A percentile compares a stretch with the other conserved stretches of the same genome.
phyloP scores from a whole-genome alignment of 2,797 vertebrate genomes.

The Gymnoscopelus braueri region DNA sequence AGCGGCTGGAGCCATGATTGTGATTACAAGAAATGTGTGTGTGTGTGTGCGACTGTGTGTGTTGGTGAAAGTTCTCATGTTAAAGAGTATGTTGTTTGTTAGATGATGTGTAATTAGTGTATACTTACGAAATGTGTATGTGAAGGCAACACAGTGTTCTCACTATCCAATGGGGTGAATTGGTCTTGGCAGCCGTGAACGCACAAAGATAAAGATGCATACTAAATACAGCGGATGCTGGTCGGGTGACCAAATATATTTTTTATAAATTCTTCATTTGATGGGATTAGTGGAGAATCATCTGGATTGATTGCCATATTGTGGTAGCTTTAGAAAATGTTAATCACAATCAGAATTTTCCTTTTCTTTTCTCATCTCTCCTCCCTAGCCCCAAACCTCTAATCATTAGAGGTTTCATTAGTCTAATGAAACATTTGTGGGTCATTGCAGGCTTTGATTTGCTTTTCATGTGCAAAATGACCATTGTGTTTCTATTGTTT shows the following conservation, averaged over 20 bases:
- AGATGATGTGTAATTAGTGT: slow-evolving; percentile 43
- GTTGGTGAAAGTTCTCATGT: slow-evolving; percentile 27
- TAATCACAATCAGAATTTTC: slow-evolving; percentile 38
- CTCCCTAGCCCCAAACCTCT: slow-evolving; percentile 32
- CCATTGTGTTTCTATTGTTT: slow-evolving; percentile 23
- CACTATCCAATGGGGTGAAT: slow-evolving; percentile 60
- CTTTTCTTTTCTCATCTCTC: background rate
- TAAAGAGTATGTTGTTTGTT: slow-evolving; percentile 14
- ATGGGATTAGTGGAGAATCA: slow-evolving; percentile 27
- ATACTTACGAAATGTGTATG: slow-evolving; percentile 45
- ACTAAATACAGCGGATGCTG: slow-evolving; percentile 49
- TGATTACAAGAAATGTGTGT: slow-evolving; percentile 14
- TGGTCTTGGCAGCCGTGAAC: slow-evolving; percentile 54
- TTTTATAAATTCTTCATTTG: slow-evolving; percentile 64
- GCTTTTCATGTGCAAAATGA: slow-evolving; percentile 28
- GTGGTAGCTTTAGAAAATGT: slow-evolving; percentile 40
- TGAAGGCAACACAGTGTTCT: slow-evolving; percentile 54
- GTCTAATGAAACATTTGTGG: slow-evolving; percentile 9
- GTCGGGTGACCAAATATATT: slow-evolving; percentile 75
- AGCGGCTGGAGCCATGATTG: slow-evolving; percentile 47
- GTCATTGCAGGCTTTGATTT: slow-evolving; percentile 33
- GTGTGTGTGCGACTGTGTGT: slow-evolving; percentile 36
- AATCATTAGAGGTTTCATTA: too few relatives aligned
- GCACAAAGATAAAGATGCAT: slow-evolving; percentile 42
- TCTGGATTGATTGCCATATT: slow-evolving; percentile 31